Evolutionary conservation across 1,140 invertebrate genomes (phyloP).

Genomic region (Streblospio benedicti): DNA sequence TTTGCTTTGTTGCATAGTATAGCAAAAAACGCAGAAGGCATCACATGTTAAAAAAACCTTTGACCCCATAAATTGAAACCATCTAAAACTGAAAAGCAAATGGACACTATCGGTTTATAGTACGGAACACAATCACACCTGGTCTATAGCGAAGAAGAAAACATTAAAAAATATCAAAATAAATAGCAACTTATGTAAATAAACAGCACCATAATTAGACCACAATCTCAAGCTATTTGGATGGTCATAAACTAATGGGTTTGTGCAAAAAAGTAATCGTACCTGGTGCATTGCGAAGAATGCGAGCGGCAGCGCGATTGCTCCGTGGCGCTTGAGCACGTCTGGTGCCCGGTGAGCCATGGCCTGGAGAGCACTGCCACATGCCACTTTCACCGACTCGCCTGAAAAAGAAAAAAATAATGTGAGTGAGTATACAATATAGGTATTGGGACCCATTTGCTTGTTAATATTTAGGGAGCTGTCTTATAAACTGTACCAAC

Average conservation of each 20-base stretch:
- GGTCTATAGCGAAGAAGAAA: background rate
- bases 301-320: slow-evolving; percentile 66
- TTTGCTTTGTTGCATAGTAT: too few species aligned
- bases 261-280: slow-evolving; percentile 7
- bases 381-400: slow-evolving; percentile 47
- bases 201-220: too few species aligned
- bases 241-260: background rate
- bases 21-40: too few species aligned
- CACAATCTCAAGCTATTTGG: too few species aligned
- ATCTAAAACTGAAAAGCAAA: too few species aligned
- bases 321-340: slow-evolving; percentile 68
- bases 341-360: slow-evolving; percentile 76
- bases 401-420: slow-evolving; percentile 23
- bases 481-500: too few species aligned
- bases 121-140: too few species aligned
- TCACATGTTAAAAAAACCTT: too few species aligned
- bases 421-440: background rate
- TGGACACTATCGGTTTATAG: too few species aligned
- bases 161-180: background rate
- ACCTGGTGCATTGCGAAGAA: slow-evolving; percentile 80
- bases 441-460: background rate
- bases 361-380: slow-evolving; percentile 69
- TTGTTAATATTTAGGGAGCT: too few species aligned
- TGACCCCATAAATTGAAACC: too few species aligned
- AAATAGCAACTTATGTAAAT: background rate